These are phyloP conservation scores for Chamaea fasciata DNA, from an alignment of 2,113 vertebrate genomes.

Conservation along the genomic window DNA sequence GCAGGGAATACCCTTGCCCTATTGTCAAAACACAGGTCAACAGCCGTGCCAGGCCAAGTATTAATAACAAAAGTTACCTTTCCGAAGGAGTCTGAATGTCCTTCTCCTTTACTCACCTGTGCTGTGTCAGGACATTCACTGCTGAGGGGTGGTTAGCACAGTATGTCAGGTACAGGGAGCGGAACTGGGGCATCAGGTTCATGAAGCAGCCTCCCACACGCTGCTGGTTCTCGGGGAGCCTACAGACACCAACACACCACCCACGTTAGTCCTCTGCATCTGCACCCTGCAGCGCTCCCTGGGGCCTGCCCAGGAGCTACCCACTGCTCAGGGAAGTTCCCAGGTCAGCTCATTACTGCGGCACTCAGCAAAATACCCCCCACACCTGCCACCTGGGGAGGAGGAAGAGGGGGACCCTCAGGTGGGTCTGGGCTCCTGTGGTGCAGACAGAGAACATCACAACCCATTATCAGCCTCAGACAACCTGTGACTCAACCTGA, in stretches of 20 bases:
- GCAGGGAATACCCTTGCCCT: neutral
- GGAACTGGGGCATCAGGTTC: constrained; percentile 89
- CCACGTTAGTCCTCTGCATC: neutral
- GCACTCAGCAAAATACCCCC: neutral
- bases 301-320: neutral
- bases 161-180: constrained; percentile 87
- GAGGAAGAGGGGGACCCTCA: neutral
- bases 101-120: constrained; percentile 77
- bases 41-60: neutral
- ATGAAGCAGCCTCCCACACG: constrained; percentile 88
- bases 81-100: neutral
- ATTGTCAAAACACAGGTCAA: neutral
- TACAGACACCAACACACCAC: constrained; percentile 32
- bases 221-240: constrained; percentile 89
- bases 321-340: neutral
- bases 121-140: constrained; percentile 90
- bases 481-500: neutral
- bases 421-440: neutral
- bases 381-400: neutral
- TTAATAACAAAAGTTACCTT: neutral
- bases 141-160: constrained; percentile 93
- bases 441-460: neutral
- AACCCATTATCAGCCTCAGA: neutral
- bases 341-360: neutral
- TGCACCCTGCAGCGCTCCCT: neutral